Evolutionary conservation across 2,888 invertebrate genomes (phyloP), one percentile per base, ranked within the genome.

Genomic region (Leptinotarsa peninsularis): DNA sequence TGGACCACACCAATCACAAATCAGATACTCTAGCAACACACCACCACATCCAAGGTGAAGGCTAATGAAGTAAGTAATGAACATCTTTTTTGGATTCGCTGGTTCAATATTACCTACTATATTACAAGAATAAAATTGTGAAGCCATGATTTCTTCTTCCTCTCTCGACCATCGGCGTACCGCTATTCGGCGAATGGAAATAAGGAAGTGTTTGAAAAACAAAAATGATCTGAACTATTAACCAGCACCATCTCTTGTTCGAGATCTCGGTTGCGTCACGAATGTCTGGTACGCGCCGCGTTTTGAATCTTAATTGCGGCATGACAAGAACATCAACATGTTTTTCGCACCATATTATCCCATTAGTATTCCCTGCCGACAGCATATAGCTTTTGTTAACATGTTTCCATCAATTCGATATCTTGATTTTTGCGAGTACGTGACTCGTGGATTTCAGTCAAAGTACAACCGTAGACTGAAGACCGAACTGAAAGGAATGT

Each of bases 331-430:
- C 74, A 72, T 76, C 76, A 52, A 71, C 76, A 68, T 77, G 78
- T 79, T 77, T 70, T 79, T 79, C 76, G 77, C 76, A 77, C 78
- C 71, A 72, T 67, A 73, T 76, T 76, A 73, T 73, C 76, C 71
- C 73, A 77, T 77, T 79, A 77, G 78, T 77, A 79, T 79, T 76
- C 78, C 66, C 60, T 56, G 67, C 63, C 72, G 56, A 74, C 72
- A 54, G 56, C 75, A 33, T 71, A 70, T 72, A 49, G 71, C 49
- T 73, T 60, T 74, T 74, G 74, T 76, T 70, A 54, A 58, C 43
- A 58, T 21, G 43, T 68, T 70, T 70, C 18, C 69, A 69, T 58
- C 56, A 43, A 56, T 56, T 18, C 70, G 49, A 58, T 70, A 63
- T 63, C 63, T 63, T 27, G 63, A 63, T 63, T 63, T 63, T 63